A percentile compares a stretch with the other conserved stretches of the same genome.
phyloP scores from a whole-genome alignment of 1,140 invertebrate genomes.

The Mycetomoellerius zeteki region DNA sequence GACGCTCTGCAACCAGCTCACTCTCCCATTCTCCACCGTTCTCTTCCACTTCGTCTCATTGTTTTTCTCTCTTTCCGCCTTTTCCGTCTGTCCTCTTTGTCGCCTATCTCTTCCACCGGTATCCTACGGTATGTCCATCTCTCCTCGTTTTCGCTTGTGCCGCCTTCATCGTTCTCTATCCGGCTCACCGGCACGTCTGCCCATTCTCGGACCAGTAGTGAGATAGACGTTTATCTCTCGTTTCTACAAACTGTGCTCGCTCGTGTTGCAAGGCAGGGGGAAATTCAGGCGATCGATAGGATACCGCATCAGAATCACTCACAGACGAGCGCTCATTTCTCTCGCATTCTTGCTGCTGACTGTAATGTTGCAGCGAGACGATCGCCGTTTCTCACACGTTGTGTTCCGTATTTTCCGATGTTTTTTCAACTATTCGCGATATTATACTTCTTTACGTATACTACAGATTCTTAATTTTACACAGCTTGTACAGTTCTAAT shows the following conservation, averaged over 20 bases:
- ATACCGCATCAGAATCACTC: slow-evolving; percentile 62
- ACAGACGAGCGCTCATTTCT: slow-evolving; percentile 56
- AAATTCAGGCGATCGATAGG: slow-evolving; percentile 63
- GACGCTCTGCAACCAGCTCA: slow-evolving; percentile 20
- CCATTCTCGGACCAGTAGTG: slow-evolving; percentile 52
- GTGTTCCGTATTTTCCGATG: slow-evolving; percentile 9
- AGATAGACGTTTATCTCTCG: slow-evolving; percentile 66
- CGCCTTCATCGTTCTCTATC: slow-evolving; percentile 60
- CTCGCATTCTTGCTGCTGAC: slow-evolving; percentile 57
- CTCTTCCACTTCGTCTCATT: slow-evolving; percentile 28
- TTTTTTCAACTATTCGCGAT: neutral
- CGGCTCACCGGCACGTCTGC: slow-evolving; percentile 51
- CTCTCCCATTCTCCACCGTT: slow-evolving; percentile 16
- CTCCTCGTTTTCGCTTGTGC: slow-evolving; percentile 56
- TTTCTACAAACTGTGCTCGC: slow-evolving; percentile 57
- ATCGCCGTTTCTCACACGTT: slow-evolving; percentile 39
- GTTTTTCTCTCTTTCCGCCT: slow-evolving; percentile 42
- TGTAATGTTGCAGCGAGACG: slow-evolving; percentile 39
- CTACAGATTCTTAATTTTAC: slow-evolving; percentile 5
- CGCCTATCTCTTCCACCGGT: slow-evolving; percentile 9
- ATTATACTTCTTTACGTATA: neutral
- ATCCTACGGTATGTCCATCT: neutral
- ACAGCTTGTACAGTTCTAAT: neutral
- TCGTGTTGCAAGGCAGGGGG: slow-evolving; percentile 39
- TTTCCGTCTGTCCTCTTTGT: slow-evolving; percentile 1